Conservation (phyloP, 2,888 invertebrate species). For the Ophion slaviceki region DNA sequence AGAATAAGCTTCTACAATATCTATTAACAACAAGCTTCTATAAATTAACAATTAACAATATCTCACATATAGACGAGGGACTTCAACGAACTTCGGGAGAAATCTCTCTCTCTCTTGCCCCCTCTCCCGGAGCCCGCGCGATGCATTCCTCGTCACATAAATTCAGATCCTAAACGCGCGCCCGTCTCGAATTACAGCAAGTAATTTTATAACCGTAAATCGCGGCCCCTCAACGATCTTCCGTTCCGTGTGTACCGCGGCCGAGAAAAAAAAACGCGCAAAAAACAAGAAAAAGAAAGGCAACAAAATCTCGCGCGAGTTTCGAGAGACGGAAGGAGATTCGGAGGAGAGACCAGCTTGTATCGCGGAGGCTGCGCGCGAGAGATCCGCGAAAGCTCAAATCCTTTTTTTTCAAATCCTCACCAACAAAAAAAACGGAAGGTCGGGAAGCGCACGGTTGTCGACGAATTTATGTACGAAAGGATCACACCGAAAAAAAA, state of each 20-base stretch:
- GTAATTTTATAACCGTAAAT: conserved; percentile 83
- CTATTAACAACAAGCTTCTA: no score
- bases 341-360: background rate
- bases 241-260: conserved; percentile 34
- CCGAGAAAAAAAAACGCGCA: conserved; percentile 25
- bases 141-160: conserved; percentile 66
- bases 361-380: conserved; percentile 52
- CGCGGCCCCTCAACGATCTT: conserved; percentile 80
- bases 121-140: background rate
- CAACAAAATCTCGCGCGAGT: conserved; percentile 23
- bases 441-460: conserved; percentile 44
- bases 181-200: conserved; percentile 78
- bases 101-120: background rate
- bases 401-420: background rate
- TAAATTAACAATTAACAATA: conserved; percentile 49
- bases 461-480: conserved; percentile 26
- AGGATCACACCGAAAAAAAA: conserved; percentile 48
- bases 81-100: conserved; percentile 1
- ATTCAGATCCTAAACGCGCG: conserved; percentile 72
- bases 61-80: conserved; percentile 16
- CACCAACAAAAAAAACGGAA: conserved; percentile 45
- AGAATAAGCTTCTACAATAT: background rate
- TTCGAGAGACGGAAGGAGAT: conserved; percentile 19
- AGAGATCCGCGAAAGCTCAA: conserved; percentile 32
- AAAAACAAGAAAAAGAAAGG: conserved; percentile 41